Evolutionary conservation across 64 coral and sea anemone species (phyloP).

Genomic region (Acropora tenuis): DNA sequence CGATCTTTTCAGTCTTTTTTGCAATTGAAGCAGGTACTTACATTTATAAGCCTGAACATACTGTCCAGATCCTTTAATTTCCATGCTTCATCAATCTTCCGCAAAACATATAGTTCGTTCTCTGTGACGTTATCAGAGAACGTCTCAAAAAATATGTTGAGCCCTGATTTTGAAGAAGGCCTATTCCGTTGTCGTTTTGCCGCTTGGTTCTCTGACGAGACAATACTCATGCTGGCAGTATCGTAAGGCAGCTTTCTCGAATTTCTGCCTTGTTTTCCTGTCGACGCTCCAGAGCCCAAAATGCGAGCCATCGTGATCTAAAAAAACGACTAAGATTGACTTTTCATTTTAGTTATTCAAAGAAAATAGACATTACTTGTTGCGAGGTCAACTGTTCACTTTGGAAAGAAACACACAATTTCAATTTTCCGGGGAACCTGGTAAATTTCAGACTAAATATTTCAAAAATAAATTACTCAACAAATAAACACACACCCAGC

Average conservation of each 20-base stretch:
- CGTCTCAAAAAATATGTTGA: constrained; percentile 10
- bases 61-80: neutral
- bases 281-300: neutral
- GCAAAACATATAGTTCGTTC: neutral
- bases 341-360: neutral
- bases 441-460: constrained; percentile 5
- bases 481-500: neutral
- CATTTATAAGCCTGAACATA: constrained; percentile 40
- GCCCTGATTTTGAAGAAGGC: neutral
- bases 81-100: constrained; percentile 40
- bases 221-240: neutral
- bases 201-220: neutral
- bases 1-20: neutral
- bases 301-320: constrained; percentile 4
- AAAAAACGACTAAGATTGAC: neutral
- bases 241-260: neutral
- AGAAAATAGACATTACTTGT: neutral
- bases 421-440: neutral
- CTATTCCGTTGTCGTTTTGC: neutral
- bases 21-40: neutral
- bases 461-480: neutral
- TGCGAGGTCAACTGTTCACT: neutral
- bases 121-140: neutral
- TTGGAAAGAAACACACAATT: neutral
- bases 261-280: neutral